A percentile compares a stretch with the other conserved stretches of the same genome.
These are phyloP conservation scores for Borostomias antarcticus DNA, from an alignment of 2,797 vertebrate genomes.

Conservation along the genomic window DNA sequence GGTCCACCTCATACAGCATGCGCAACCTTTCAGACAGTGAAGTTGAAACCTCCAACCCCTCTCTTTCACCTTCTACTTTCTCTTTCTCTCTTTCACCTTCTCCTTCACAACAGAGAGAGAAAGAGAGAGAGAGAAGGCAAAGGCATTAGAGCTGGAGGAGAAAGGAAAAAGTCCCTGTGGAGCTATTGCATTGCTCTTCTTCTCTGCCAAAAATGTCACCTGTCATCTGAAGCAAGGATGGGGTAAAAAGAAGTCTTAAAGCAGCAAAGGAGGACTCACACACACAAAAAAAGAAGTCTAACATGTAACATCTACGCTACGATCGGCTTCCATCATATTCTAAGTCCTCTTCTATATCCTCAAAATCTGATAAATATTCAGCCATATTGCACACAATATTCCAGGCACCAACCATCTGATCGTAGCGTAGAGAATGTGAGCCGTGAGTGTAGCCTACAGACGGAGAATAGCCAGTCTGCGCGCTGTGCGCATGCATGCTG, in stretches of 20 bases:
- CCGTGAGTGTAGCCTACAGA: too few relatives aligned
- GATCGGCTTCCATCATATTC: too few relatives aligned
- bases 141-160: conserved; percentile 14
- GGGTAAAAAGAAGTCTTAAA: neutral
- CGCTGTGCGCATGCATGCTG: too few relatives aligned
- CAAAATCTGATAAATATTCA: too few relatives aligned
- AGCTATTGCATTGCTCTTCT: conserved; percentile 17
- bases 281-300: too few relatives aligned
- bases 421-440: too few relatives aligned
- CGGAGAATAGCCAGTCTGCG: too few relatives aligned
- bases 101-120: neutral
- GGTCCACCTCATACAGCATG: conserved; percentile 9
- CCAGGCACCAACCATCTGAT: too few relatives aligned
- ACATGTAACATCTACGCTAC: too few relatives aligned
- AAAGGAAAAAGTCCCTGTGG: conserved; percentile 20
- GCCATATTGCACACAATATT: too few relatives aligned
- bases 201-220: conserved; percentile 11
- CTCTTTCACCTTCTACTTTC: neutral
- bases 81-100: neutral
- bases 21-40: conserved; percentile 11
- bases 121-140: neutral
- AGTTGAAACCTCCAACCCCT: neutral
- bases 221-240: conserved; percentile 1
- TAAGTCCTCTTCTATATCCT: too few relatives aligned
- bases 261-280: too few relatives aligned